Evolutionary conservation across 2,888 invertebrate genomes (phyloP), one percentile per base, ranked within the genome.

Genomic region (Synergus japonicus): DNA sequence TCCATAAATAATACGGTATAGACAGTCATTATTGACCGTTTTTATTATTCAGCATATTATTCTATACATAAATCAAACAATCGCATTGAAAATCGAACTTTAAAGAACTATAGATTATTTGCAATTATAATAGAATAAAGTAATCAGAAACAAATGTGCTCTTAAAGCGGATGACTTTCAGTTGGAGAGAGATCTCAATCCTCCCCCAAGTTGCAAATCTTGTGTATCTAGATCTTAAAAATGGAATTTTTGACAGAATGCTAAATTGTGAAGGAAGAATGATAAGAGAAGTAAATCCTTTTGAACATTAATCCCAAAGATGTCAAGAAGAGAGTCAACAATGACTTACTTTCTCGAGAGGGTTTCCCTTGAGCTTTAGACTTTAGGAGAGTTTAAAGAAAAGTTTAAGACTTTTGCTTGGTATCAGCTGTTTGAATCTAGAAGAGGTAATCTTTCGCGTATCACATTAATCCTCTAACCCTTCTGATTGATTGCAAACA

Each of bases 281-380:
- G 65, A 65, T 65, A 65, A 65, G 43, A 64, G 43, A 65, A 41
- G 29, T 65, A 65, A 65, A 65, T 41, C 43, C 41, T 41, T 41
- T 37, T 65, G 43, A 37, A 65, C 65, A 65, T 65, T 65, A 65
- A 65, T 65, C 65, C 65, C 65, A 43, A 65, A 65, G 18, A 65
- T 65, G 65, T 65, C 65, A 65, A 41, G 65, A 65, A 41, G 41
- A 65, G 43, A 41, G 65, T 65, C 65, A 65, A 65, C 65, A 65
- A 65, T 65, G 65, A 65, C 65, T 65, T 65, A 65, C 43, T 65
- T 65, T 65, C 65, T 65, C 65, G 43, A 65, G 65, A 65, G 43
- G 65, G 41, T 41, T 37, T 41, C 41, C 29, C 43, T 65, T 8
- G 65, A 65, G 41, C 65, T 65, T 41, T 41, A 65, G 43, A n/a